These are phyloP conservation scores for Solenodon paradoxus DNA, from an alignment of 2,113 vertebrate species.

Conservation along the genomic window DNA sequence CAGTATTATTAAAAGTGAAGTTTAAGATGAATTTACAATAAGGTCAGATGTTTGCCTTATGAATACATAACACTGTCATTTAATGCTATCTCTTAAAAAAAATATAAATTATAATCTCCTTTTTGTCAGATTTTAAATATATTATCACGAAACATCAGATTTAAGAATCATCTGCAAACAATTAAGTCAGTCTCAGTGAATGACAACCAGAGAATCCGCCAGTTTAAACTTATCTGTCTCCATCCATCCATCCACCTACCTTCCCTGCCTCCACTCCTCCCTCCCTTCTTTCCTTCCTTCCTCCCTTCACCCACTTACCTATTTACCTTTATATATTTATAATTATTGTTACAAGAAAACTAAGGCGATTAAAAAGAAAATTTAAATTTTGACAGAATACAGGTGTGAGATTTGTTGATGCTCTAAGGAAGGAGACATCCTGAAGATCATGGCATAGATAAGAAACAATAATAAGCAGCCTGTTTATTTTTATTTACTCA, in stretches of 20 bases:
- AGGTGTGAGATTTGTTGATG: too few relatives aligned
- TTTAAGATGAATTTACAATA: background rate
- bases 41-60: background rate
- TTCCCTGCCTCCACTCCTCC: too few relatives aligned
- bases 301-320: background rate
- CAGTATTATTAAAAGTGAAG: background rate
- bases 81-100: background rate
- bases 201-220: background rate
- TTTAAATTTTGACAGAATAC: background rate
- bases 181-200: background rate
- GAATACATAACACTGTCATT: background rate
- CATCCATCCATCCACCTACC: too few relatives aligned
- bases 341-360: background rate
- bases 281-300: background rate
- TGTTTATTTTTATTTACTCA: too few relatives aligned
- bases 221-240: background rate
- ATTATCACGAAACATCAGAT: background rate
- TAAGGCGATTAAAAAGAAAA: background rate
- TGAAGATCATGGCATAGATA: background rate
- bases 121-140: background rate
- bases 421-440: background rate
- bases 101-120: background rate
- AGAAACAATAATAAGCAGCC: background rate
- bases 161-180: background rate
- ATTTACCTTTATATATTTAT: background rate